A percentile compares a stretch with the other conserved stretches of the same genome.
Conservation (phyloP, 2,797 vertebrate species). For the Brachyalestes nurse region DNA sequence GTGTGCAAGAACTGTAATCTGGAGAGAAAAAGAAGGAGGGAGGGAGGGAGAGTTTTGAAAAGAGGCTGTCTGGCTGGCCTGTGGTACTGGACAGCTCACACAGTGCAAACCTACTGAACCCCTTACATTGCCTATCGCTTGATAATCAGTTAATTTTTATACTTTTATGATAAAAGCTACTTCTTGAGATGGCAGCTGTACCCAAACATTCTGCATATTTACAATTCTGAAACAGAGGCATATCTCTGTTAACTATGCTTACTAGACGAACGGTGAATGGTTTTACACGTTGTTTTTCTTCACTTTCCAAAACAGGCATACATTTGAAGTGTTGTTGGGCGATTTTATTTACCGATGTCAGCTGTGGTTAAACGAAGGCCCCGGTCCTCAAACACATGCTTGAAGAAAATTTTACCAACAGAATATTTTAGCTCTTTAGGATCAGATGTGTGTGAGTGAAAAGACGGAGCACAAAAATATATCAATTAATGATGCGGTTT, state of each 20-base stretch:
- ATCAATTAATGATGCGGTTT: neutral
- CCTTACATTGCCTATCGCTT: neutral
- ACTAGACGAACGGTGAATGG: too few relatives aligned
- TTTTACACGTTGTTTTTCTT: too few relatives aligned
- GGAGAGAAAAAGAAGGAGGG: constrained; percentile 65
- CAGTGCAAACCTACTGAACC: neutral
- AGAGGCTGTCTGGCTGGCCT: constrained; percentile 32
- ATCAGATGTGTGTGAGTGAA: neutral
- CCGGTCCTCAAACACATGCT: neutral
- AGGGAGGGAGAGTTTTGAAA: constrained; percentile 43
- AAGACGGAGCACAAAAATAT: neutral
- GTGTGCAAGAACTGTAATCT: constrained; percentile 64
- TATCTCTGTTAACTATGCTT: too few relatives aligned
- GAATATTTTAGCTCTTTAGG: neutral
- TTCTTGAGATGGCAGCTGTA: neutral
- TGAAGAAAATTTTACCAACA: neutral
- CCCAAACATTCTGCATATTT: neutral
- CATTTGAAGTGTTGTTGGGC: too few relatives aligned
- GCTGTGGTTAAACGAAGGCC: too few relatives aligned
- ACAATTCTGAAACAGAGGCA: too few relatives aligned
- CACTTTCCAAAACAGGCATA: too few relatives aligned
- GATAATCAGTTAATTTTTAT: neutral
- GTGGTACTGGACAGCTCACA: constrained; percentile 18
- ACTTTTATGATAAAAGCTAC: neutral
- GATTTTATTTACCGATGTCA: too few relatives aligned